phyloP scores from a whole-genome alignment of 2,113 vertebrate genomes.

The Malurus melanocephalus region DNA sequence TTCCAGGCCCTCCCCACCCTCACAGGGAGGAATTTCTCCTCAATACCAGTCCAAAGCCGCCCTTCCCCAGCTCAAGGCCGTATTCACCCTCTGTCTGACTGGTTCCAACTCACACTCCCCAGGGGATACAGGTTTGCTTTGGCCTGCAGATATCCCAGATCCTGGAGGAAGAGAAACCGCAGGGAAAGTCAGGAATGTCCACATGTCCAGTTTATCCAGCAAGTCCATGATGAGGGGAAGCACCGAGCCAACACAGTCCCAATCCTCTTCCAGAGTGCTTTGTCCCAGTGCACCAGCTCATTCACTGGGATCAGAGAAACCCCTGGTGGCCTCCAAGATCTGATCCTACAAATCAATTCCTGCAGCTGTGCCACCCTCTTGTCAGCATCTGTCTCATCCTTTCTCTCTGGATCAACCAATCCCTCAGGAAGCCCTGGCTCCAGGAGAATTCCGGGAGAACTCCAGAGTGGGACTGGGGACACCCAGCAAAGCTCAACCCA shows the following conservation, averaged over 20 bases:
- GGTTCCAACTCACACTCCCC: background rate
- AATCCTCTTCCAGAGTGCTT: accelerated
- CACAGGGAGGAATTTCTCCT: background rate
- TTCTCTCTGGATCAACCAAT: background rate
- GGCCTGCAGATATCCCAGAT: background rate
- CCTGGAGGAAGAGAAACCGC: background rate
- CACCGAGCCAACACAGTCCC: accelerated
- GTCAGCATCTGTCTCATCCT: background rate
- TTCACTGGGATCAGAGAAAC: background rate
- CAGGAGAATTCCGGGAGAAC: background rate
- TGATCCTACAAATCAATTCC: background rate
- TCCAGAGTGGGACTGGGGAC: background rate
- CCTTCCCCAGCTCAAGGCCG: background rate
- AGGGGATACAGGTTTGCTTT: background rate
- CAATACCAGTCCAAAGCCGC: background rate
- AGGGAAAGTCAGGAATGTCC: background rate
- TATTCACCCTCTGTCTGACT: background rate
- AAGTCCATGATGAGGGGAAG: background rate
- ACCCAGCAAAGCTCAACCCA: background rate
- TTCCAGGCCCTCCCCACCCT: background rate
- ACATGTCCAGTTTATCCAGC: background rate
- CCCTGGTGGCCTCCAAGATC: accelerated
- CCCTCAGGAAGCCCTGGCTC: background rate
- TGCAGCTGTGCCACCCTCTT: background rate
- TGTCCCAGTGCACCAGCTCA: background rate